These are phyloP conservation scores for Drosophila insularis DNA, from an alignment of 1,140 invertebrate genomes.

Conservation along the genomic window DNA sequence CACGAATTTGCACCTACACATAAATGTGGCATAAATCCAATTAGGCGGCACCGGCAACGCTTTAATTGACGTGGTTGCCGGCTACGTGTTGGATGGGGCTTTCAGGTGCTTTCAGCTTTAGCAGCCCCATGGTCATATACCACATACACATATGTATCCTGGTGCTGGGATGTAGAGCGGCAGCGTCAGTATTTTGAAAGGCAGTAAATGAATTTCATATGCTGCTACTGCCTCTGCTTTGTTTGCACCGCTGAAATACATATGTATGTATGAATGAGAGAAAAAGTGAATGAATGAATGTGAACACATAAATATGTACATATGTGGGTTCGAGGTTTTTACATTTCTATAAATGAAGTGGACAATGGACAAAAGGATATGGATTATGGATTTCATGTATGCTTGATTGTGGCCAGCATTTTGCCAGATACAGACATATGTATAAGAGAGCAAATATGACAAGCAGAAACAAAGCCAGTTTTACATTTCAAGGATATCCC, in stretches of 20 bases:
- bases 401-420: background rate
- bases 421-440: background rate
- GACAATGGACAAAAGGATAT: background rate
- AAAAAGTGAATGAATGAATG: too few relatives aligned
- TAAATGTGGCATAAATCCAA: constrained; percentile 80
- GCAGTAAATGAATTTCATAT: constrained; percentile 73
- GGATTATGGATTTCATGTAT: background rate
- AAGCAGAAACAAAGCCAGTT: too few relatives aligned
- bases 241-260: constrained; percentile 53
- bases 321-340: background rate
- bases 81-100: constrained; percentile 52
- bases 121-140: constrained; percentile 23
- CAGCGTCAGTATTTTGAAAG: constrained; percentile 24
- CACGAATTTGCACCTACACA: constrained; percentile 72
- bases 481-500: too few relatives aligned
- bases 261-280: constrained; percentile 35
- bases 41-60: constrained; percentile 71
- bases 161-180: background rate
- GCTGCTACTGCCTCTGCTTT: constrained; percentile 51
- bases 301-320: too few relatives aligned
- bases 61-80: constrained; percentile 73
- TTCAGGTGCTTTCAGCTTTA: constrained; percentile 1
- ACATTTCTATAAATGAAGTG: background rate
- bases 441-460: too few relatives aligned
- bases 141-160: background rate